phyloP scores from a whole-genome alignment of 2,113 vertebrate species.

The Manacus vitellinus region DNA sequence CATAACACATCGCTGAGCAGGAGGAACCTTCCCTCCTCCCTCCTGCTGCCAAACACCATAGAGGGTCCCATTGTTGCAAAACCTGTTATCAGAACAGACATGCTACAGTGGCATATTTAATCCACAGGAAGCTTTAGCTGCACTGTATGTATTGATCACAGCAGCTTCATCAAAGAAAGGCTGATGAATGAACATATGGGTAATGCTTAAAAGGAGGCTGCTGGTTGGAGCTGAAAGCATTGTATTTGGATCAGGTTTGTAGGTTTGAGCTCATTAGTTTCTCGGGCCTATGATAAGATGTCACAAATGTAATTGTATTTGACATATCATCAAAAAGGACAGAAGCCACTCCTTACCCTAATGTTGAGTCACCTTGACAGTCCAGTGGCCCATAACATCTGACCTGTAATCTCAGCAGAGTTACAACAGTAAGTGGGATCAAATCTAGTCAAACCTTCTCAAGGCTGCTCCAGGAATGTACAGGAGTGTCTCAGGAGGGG shows the following conservation, averaged over 20 bases:
- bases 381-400: slow-evolving; percentile 25
- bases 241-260: neutral
- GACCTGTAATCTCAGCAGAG: neutral
- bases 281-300: neutral
- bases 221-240: neutral
- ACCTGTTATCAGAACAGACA: slow-evolving; percentile 4
- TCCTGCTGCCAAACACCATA: neutral
- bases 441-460: neutral
- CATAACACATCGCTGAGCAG: neutral
- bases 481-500: neutral
- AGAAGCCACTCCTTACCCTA: neutral
- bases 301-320: slow-evolving; percentile 32
- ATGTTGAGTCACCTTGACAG: slow-evolving; percentile 29
- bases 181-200: neutral
- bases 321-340: neutral
- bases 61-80: slow-evolving; percentile 21
- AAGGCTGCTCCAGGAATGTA: neutral
- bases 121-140: slow-evolving; percentile 7
- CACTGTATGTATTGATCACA: neutral
- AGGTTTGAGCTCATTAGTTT: neutral
- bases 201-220: neutral
- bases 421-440: neutral
- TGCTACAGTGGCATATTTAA: neutral
- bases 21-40: neutral
- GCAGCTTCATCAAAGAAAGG: neutral